Base-by-base conservation (phyloP, 2,113 vertebrate genomes). In the Brachirus orientalis region DNA sequence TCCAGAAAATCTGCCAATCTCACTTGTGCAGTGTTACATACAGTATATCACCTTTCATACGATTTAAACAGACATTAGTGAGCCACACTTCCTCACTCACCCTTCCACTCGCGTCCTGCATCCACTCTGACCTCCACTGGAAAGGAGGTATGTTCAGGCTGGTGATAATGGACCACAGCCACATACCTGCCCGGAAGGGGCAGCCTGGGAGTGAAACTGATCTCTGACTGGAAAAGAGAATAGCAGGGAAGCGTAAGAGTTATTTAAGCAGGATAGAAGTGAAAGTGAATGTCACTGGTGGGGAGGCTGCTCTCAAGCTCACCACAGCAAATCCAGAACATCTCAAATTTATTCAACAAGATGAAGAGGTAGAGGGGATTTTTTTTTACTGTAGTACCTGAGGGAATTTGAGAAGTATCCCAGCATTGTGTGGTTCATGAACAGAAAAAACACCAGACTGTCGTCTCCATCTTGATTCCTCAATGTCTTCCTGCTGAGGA, bases 151-250 rank as follows among this genome's bases (percentile, higher is more conserved):
- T 95, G 92, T 7, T 86, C 82, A 0, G 90, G 83, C 73, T 98
- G 97, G 69, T 88, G 93, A 79, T 95, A 98, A 82, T 98, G 95
- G 35, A 95, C 77, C 33, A 98, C 77, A 11, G 96, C 84, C 11
- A 95, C 79, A 0, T 98, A 95, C 36, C 80, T 89, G 77, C 94
- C 96, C 0, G 73, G 75, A 17, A 11, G 80, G 4, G 94, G 90
- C 38, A 95, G 88, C 16, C 75, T 86, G 37, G 94, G 90, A 37
- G 44, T 91, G 86, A 98, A 84, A 46, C 78, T 94, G 73, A 96
- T 88, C 81, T 93, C 90, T 8, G 88, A 95, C 97, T 98, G 84
- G 8, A 4, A 8, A 55, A 47, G 20, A 63, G 59, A 37, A 28
- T 40, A 9, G 5, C 20, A 40, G 52, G 7, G 14, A 58, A 22